These are phyloP conservation scores for pig (Sus scrofa) DNA, from an alignment of 2,113 vertebrate genomes.

Conservation along the genomic window T2T-Sscrofa CM000822.6:49021001-49021500, in stretches of 20 bases:
- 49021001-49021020: neutral
- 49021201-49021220: neutral
- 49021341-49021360: neutral
- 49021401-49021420: neutral
- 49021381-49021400: neutral
- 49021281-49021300: neutral
- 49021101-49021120: neutral
- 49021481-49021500: slow-evolving; percentile 5
- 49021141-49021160: neutral
- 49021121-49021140: neutral
- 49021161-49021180: neutral
- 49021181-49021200: neutral
- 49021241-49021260: neutral
- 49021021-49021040: neutral
- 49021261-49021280: neutral
- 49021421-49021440: slow-evolving; percentile 39
- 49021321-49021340: neutral
- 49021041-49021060: neutral
- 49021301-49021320: no score
- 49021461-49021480: neutral
- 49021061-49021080: neutral
- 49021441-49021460: neutral
- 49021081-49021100: neutral
- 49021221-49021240: no score
- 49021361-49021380: neutral